Percentiles rank a stretch among this genome's conserved stretches.
These are phyloP conservation scores for Troglohyphantes excavatus DNA, from an alignment of 2,888 invertebrate species.

Conservation along the genomic window DNA sequence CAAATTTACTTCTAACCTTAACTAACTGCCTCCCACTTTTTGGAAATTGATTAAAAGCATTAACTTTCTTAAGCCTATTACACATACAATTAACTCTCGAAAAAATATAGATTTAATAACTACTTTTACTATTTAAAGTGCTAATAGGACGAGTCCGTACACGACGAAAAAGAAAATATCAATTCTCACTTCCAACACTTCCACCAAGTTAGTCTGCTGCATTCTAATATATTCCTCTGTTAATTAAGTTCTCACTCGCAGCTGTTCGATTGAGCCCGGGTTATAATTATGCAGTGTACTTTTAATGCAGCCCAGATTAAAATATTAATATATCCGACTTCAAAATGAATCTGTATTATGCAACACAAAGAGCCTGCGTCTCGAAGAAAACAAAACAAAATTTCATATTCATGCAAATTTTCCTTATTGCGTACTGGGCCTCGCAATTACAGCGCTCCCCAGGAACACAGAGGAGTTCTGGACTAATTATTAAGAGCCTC, in stretches of 20 bases:
- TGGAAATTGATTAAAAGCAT: no score
- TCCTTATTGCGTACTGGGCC: slow-evolving; percentile 58
- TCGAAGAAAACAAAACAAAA: slow-evolving; percentile 47
- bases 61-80: no score
- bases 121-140: no score
- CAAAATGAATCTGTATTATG: slow-evolving; percentile 61
- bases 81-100: no score
- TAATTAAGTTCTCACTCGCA: slow-evolving; percentile 42
- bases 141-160: not conserved
- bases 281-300: slow-evolving; percentile 63
- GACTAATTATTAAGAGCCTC: slow-evolving; percentile 67
- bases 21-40: no score
- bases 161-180: slow-evolving; percentile 28
- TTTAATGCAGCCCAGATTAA: slow-evolving; percentile 58
- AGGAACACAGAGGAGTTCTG: slow-evolving; percentile 41
- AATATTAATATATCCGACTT: slow-evolving; percentile 58
- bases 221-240: slow-evolving; percentile 32
- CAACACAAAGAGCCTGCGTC: not conserved
- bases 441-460: slow-evolving; percentile 54
- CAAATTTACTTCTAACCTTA: no score
- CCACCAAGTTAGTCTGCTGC: not conserved
- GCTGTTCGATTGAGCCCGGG: slow-evolving; percentile 59
- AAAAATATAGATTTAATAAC: no score
- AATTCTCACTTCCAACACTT: not conserved
- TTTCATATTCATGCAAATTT: slow-evolving; percentile 73